These are phyloP conservation scores for Karalla daura DNA, from an alignment of 2,797 vertebrate genomes.

Conservation along the genomic window DNA sequence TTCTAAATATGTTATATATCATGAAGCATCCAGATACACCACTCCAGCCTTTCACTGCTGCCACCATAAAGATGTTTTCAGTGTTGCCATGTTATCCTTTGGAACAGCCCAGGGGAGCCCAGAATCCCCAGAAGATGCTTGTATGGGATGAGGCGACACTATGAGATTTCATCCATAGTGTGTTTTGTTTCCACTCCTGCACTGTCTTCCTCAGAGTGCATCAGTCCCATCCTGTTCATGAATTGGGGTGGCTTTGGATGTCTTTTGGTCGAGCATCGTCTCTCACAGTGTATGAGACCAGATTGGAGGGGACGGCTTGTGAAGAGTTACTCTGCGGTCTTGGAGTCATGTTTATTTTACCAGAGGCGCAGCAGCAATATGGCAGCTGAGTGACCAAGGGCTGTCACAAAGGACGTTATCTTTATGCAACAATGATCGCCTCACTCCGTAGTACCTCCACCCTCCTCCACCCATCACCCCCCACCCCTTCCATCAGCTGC, in stretches of 20 bases:
- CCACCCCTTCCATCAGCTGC: neutral
- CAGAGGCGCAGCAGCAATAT: constrained; percentile 47
- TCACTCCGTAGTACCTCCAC: constrained; percentile 4
- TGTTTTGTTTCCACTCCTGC: neutral
- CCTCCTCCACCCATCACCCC: neutral
- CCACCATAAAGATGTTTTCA: constrained; percentile 7
- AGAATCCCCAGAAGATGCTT: constrained; percentile 17
- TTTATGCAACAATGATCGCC: constrained; percentile 60
- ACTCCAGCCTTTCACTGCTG: neutral
- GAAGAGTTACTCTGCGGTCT: constrained; percentile 43
- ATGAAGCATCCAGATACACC: neutral
- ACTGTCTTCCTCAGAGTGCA: constrained; percentile 10
- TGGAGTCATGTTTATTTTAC: constrained; percentile 61
- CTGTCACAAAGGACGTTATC: constrained; percentile 64
- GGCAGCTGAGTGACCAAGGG: constrained; percentile 57
- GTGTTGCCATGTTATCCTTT: constrained; percentile 5
- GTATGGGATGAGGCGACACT: neutral
- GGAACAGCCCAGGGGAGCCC: constrained; percentile 15
- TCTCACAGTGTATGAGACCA: constrained; percentile 46
- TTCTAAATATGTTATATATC: neutral
- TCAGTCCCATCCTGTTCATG: constrained; percentile 33
- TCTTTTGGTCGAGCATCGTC: constrained; percentile 32
- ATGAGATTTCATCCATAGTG: neutral
- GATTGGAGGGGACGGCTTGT: constrained; percentile 53
- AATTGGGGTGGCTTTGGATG: neutral